Conservation (phyloP, 35 echinoderm and acorn worm genomes). For the Eucidaris tribuloides region DNA sequence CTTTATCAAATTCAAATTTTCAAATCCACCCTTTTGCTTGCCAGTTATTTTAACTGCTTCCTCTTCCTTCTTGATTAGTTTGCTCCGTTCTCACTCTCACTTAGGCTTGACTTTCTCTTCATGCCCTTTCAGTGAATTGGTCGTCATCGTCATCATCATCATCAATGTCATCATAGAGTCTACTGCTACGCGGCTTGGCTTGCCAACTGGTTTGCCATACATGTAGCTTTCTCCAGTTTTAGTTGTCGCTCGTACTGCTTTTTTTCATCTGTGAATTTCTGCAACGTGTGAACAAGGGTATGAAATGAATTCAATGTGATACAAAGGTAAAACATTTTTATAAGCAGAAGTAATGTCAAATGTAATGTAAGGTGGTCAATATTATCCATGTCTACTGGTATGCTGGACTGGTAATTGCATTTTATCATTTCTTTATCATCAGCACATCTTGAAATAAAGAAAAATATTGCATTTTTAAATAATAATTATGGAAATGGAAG, state of each 20-base stretch:
- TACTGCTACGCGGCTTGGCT: neutral
- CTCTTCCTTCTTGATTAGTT: neutral
- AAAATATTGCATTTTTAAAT: no score
- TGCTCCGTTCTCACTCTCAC: neutral
- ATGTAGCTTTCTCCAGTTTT: constrained; percentile 29
- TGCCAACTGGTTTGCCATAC: neutral
- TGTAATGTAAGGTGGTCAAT: no score
- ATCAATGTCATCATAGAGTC: neutral
- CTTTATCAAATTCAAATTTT: neutral
- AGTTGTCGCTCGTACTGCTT: constrained; percentile 23
- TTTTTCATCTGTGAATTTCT: constrained; percentile 43
- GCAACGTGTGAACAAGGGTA: neutral
- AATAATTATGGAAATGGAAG: no score
- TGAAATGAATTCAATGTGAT: neutral
- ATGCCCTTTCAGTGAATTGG: neutral
- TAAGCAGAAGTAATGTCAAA: no score
- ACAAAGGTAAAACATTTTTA: no score
- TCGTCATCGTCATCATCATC: constrained; percentile 8
- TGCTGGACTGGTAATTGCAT: no score
- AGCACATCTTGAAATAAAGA: no score
- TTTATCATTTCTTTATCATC: no score
- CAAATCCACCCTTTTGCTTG: constrained; percentile 2
- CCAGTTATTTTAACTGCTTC: neutral
- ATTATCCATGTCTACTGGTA: no score
- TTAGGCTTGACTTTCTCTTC: constrained; percentile 5